phyloP scores from a whole-genome alignment of 2,888 invertebrate species.

The Heteromurus nitidus region DNA sequence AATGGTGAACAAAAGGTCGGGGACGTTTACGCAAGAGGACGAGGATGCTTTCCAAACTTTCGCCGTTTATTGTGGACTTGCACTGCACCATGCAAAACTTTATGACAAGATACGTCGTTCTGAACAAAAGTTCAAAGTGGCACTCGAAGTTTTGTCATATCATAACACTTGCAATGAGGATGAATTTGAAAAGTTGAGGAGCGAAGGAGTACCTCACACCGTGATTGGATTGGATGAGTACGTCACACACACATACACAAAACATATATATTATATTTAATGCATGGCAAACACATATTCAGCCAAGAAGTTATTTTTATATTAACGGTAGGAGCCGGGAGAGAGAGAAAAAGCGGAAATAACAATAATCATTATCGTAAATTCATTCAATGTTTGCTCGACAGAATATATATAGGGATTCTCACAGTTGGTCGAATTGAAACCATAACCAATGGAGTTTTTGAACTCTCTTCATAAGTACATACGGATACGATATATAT shows the following conservation, averaged over 20 bases:
- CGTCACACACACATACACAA: too few relatives aligned
- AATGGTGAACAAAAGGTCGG: slow-evolving; percentile 83
- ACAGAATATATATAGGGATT: not conserved
- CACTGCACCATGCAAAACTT: slow-evolving; percentile 88
- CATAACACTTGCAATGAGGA: slow-evolving; percentile 87
- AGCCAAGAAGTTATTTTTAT: too few relatives aligned
- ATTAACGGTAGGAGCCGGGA: not conserved
- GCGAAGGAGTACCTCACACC: slow-evolving; percentile 68
- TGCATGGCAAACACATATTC: slow-evolving; percentile 1
- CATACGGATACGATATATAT: too few relatives aligned
- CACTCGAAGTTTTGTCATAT: slow-evolving; percentile 83
- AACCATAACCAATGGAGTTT: too few relatives aligned
- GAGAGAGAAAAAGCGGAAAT: not conserved
- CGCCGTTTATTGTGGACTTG: slow-evolving; percentile 89
- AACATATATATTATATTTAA: slow-evolving; percentile 1
- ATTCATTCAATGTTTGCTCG: slow-evolving; percentile 4
- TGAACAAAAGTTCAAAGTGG: slow-evolving; percentile 88
- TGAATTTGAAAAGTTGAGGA: slow-evolving; percentile 78
- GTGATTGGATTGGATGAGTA: slow-evolving; percentile 74
- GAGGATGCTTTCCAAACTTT: slow-evolving; percentile 89
- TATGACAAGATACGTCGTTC: slow-evolving; percentile 88
- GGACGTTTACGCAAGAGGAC: slow-evolving; percentile 78
- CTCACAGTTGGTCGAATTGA: too few relatives aligned
- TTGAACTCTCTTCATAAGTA: too few relatives aligned
- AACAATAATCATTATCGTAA: slow-evolving; percentile 19